Evolutionary conservation across 2,113 vertebrate species (phyloP), one percentile per base, ranked within the genome.

Genomic region (Pan paniscus): DNA sequence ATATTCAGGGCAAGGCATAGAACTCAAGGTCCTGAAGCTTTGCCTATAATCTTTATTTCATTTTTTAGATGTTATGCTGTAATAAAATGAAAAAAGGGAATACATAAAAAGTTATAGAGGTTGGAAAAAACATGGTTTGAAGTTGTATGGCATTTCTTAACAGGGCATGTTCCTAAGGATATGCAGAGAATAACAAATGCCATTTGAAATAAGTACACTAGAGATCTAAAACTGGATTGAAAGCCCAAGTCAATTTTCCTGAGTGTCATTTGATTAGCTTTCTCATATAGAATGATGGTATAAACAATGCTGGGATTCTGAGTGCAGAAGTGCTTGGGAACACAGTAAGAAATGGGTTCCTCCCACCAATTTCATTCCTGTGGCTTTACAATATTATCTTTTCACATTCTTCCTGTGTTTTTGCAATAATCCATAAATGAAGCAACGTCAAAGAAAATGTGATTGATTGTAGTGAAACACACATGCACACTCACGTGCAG

Each of bases 1-100:
- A 98, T 98, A 99, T 99, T 99, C 99, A 98, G 98, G 97, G 97
- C 97, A 98, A 99, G 93, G 27, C 35, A 55, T 84, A 93, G 97
- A 98, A 98, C 98, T 98, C 97, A 96, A 98, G 98, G 98, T 98
- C 98, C 98, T 98, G 98, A 98, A 98, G 98, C 96, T 1, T 98
- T 98, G 98, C 98, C 98, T 99, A 98, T 99, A 98, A 99, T 99
- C 98, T 99, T 99, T 99, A 99, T 99, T 99, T 98, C 98, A 98
- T 98, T 99, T 99, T 99, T 98, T 98, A 98, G 98, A 99, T 98
- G 98, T 98, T 98, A 98, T 97, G 98, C 98, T 98, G 97, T 98
- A 99, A 98, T 99, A 98, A 98, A 99, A 99, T 98, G 97, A 98
- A 99, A 99, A 99, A 99, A 98, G 98, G 97, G 98, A 99, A 99